These are phyloP conservation scores for Scaptomyza graminum DNA, from an alignment of 1,140 invertebrate genomes.

Conservation along the genomic window DNA sequence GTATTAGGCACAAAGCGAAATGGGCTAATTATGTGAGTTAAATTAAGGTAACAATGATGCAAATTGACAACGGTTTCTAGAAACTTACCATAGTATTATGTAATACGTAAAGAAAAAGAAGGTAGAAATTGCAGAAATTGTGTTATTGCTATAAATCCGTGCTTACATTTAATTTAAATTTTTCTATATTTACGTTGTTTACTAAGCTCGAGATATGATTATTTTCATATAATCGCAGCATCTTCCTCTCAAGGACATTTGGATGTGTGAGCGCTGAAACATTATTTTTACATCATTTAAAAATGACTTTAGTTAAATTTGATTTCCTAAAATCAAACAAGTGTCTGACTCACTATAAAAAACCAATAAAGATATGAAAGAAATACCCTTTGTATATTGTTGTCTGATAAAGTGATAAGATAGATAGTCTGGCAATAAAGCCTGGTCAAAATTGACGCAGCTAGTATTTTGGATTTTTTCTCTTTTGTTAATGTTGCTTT, in stretches of 20 bases:
- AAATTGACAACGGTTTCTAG: slow-evolving; percentile 11
- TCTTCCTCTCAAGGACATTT: slow-evolving; percentile 20
- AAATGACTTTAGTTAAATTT: too few species aligned
- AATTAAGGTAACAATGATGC: slow-evolving; percentile 15
- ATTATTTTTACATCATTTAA: neutral
- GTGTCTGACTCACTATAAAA: neutral
- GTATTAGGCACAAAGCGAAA: neutral
- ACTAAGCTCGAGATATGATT: neutral
- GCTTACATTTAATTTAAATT: too few species aligned
- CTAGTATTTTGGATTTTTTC: neutral
- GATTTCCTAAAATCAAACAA: neutral
- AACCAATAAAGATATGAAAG: neutral
- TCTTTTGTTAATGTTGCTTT: neutral
- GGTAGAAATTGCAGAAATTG: too few species aligned
- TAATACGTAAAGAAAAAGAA: too few species aligned
- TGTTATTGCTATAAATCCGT: too few species aligned
- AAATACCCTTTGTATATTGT: neutral
- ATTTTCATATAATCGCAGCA: neutral
- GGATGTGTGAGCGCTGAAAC: slow-evolving; percentile 2
- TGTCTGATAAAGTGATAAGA: slow-evolving; percentile 17
- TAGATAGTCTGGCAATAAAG: slow-evolving; percentile 19
- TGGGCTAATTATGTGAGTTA: slow-evolving; percentile 23
- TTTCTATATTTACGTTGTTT: neutral
- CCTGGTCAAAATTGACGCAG: slow-evolving; percentile 20
- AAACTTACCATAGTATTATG: slow-evolving; percentile 11